A percentile compares a stretch with the other conserved stretches of the same genome.
phyloP scores from a whole-genome alignment of 1,140 invertebrate genomes.

The Drosophila navojoa region DNA sequence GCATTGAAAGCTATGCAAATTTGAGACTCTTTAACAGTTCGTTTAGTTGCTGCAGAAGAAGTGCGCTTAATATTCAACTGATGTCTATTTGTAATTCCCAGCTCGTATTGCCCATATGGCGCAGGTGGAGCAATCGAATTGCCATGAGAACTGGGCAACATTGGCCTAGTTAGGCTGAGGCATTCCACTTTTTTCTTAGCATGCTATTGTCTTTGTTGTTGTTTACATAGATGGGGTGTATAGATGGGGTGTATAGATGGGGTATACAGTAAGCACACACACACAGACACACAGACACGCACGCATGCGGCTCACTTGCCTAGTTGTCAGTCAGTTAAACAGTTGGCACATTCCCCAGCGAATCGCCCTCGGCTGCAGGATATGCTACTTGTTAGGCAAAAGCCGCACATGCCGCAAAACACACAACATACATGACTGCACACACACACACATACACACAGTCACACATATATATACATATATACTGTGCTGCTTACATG shows the following conservation, averaged over 20 bases:
- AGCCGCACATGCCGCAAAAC: conserved; percentile 49
- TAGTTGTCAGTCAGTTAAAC: conserved; percentile 73
- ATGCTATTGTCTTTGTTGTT: conserved; percentile 14
- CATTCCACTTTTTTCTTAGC: not conserved
- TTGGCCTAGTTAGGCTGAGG: conserved; percentile 4
- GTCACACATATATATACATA: not conserved
- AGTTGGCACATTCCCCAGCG: conserved; percentile 59
- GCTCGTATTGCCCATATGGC: not conserved
- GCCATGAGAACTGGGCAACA: conserved; percentile 3
- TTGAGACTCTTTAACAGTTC: no score
- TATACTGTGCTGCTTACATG: conserved; percentile 29
- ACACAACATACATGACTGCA: conserved; percentile 42
- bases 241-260: conserved; percentile 2
- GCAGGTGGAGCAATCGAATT: not conserved
- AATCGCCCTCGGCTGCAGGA: conserved; percentile 59
- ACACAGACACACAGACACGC: not conserved
- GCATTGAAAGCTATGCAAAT: no score
- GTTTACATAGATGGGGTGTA: conserved; percentile 3
- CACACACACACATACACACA: not conserved
- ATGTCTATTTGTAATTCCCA: not conserved
- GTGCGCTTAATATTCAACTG: no score
- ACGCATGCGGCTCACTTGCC: conserved; percentile 39
- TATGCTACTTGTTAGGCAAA: conserved; percentile 67
- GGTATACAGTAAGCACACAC: not conserved
- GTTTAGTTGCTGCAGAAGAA: no score